These are phyloP conservation scores for Sitophilus oryzae DNA, from an alignment of 1,140 invertebrate genomes.

Conservation along the genomic window DNA sequence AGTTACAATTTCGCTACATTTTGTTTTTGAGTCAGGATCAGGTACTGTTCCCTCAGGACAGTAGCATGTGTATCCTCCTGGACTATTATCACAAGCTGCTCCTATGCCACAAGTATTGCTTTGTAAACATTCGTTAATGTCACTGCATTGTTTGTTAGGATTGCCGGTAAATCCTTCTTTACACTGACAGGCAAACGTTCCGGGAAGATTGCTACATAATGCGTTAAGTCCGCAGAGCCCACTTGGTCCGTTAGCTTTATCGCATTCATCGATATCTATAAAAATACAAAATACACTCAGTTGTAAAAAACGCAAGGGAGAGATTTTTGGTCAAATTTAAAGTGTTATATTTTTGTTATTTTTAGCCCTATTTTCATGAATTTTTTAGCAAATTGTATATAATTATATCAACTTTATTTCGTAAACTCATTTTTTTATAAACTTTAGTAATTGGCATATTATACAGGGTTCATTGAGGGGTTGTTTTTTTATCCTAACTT, in stretches of 20 bases:
- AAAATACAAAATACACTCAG: slow-evolving; percentile 9
- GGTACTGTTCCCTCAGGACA: slow-evolving; percentile 76
- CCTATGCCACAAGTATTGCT: slow-evolving; percentile 65
- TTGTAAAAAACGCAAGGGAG: neutral
- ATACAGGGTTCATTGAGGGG: too few relatives aligned
- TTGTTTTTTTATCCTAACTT: too few relatives aligned
- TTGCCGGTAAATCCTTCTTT: slow-evolving; percentile 74
- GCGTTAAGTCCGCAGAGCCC: slow-evolving; percentile 80
- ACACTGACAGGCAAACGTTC: slow-evolving; percentile 73
- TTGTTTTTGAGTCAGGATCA: slow-evolving; percentile 71
- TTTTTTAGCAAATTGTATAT: too few relatives aligned
- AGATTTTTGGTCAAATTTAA: too few relatives aligned
- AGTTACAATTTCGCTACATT: slow-evolving; percentile 73
- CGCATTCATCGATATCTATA: slow-evolving; percentile 91
- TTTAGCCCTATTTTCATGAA: too few relatives aligned
- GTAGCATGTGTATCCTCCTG: slow-evolving; percentile 70
- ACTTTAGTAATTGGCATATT: too few relatives aligned
- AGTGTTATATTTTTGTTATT: too few relatives aligned
- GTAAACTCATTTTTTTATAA: too few relatives aligned
- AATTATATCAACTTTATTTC: too few relatives aligned
- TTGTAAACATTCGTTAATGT: slow-evolving; percentile 77
- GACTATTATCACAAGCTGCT: slow-evolving; percentile 71
- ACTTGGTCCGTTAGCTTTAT: slow-evolving; percentile 63
- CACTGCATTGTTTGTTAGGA: slow-evolving; percentile 67
- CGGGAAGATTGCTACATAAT: slow-evolving; percentile 74